phyloP scores from a whole-genome alignment of 2,888 invertebrate genomes.

The Chromoteleia sp. region DNA sequence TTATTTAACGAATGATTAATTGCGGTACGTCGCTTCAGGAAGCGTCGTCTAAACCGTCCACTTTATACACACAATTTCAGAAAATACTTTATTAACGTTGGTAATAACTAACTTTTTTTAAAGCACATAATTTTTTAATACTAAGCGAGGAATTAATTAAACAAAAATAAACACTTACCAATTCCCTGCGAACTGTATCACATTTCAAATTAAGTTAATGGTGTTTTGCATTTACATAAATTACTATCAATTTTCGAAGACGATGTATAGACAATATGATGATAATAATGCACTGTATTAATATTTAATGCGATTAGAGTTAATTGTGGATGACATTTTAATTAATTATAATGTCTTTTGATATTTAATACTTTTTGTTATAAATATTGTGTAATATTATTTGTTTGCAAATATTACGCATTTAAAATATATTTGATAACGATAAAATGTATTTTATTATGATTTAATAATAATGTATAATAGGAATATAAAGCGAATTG shows the following conservation, averaged over 20 bases:
- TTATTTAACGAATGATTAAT: slow-evolving; percentile 64
- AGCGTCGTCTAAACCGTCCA: slow-evolving; percentile 31
- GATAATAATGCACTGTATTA: slow-evolving; percentile 15
- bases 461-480: background rate
- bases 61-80: slow-evolving; percentile 39
- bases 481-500: background rate
- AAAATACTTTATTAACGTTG: slow-evolving; percentile 52
- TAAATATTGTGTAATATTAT: background rate
- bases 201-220: slow-evolving; percentile 7
- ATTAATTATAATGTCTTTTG: slow-evolving; percentile 2
- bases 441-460: background rate
- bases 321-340: slow-evolving; percentile 4
- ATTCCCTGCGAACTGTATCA: background rate
- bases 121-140: slow-evolving; percentile 22
- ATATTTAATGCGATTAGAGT: slow-evolving; percentile 17
- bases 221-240: slow-evolving; percentile 20
- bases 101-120: slow-evolving; percentile 43
- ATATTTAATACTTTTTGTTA: background rate
- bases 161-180: slow-evolving; percentile 6
- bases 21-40: slow-evolving; percentile 38
- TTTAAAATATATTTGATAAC: background rate
- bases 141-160: slow-evolving; percentile 24
- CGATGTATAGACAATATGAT: slow-evolving; percentile 15
- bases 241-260: slow-evolving; percentile 19
- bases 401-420: background rate